Conservation (phyloP, 1,140 invertebrate species). For the Pristionchus pacificus region DNA sequence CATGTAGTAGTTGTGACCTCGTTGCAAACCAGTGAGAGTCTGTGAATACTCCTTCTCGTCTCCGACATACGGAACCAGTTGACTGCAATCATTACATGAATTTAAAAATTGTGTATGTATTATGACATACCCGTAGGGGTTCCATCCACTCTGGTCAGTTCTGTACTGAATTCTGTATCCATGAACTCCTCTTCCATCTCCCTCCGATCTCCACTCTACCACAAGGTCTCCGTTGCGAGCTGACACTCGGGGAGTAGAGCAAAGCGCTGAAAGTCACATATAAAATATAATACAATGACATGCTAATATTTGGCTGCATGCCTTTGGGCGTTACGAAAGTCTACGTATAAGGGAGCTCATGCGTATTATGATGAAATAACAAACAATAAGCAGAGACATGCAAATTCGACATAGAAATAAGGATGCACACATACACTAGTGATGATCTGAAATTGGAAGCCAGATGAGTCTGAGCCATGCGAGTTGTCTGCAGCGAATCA, state of each 20-base stretch:
- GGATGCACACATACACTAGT: too few species aligned
- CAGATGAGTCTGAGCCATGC: too few species aligned
- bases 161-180: slow-evolving; percentile 53
- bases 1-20: slow-evolving; percentile 47
- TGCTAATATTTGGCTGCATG: too few species aligned
- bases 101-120: not conserved
- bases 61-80: slow-evolving; percentile 56
- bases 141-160: slow-evolving; percentile 47
- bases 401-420: too few species aligned
- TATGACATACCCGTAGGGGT: slow-evolving; percentile 52
- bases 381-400: not conserved
- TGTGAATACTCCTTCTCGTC: slow-evolving; percentile 52
- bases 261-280: slow-evolving; percentile 43
- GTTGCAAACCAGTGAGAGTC: slow-evolving; percentile 44
- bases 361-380: slow-evolving; percentile 6
- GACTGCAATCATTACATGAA: slow-evolving; percentile 35
- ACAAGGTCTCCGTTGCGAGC: slow-evolving; percentile 39
- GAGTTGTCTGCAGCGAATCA: too few species aligned
- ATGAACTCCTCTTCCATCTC: slow-evolving; percentile 53
- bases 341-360: too few species aligned
- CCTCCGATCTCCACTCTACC: slow-evolving; percentile 50
- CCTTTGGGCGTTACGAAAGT: too few species aligned
- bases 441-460: too few species aligned
- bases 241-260: slow-evolving; percentile 46
- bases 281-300: not conserved